These are phyloP conservation scores for Leucozona laternaria DNA, from an alignment of 2,888 invertebrate genomes.

Conservation along the genomic window DNA sequence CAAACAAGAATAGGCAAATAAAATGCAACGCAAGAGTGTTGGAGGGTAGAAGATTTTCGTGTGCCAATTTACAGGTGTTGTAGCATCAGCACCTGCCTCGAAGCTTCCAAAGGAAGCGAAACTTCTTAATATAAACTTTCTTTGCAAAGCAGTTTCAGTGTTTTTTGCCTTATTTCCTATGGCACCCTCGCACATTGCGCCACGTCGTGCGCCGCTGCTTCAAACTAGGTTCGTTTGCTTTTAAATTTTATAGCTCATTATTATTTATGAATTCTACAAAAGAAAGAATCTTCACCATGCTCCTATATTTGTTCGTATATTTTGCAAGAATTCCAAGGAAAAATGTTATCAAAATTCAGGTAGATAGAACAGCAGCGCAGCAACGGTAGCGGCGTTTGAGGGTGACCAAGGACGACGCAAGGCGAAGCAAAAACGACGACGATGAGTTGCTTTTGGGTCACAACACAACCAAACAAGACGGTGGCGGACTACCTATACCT, in stretches of 20 bases:
- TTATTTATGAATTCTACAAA: constrained; percentile 73
- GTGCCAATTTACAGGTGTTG: constrained; percentile 35
- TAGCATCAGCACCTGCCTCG: constrained; percentile 43
- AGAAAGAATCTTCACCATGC: constrained; percentile 38
- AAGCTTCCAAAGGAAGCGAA: constrained; percentile 32
- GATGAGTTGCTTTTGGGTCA: constrained; percentile 32
- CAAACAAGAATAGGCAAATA: constrained; percentile 67
- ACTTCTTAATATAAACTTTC: constrained; percentile 72
- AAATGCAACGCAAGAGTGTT: constrained; percentile 63
- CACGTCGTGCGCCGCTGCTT: neutral
- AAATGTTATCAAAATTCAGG: constrained; percentile 25
- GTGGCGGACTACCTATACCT: neutral
- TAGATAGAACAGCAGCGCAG: no score
- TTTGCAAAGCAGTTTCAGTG: constrained; percentile 45
- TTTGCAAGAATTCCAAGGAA: constrained; percentile 18
- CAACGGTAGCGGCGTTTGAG: neutral
- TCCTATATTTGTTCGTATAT: neutral
- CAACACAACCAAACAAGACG: constrained; percentile 27
- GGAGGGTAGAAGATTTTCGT: constrained; percentile 16
- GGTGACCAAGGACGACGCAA: neutral
- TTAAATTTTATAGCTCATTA: constrained; percentile 75
- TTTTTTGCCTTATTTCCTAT: constrained; percentile 21
- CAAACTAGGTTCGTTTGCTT: constrained; percentile 40
- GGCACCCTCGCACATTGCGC: constrained; percentile 8
- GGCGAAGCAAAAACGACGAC: neutral